Conservation (phyloP, 2,888 invertebrate species). For the Chorisops tibialis region DNA sequence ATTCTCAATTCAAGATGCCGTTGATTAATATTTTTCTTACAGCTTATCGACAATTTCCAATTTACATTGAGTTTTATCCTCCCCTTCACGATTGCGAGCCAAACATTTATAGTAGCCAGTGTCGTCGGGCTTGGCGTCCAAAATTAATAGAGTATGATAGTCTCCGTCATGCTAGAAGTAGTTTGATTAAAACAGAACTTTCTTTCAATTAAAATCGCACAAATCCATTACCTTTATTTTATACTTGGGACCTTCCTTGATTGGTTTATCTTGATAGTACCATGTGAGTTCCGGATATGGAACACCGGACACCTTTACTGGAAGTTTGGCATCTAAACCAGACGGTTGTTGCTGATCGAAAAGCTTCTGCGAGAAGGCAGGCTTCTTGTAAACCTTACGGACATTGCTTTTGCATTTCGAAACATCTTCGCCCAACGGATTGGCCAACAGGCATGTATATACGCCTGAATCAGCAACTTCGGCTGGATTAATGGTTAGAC, state of each 20-base stretch:
- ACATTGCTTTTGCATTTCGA: constrained; percentile 69
- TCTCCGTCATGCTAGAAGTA: constrained; percentile 67
- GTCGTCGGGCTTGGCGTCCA: constrained; percentile 65
- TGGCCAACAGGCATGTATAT: constrained; percentile 73
- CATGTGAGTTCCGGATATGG: constrained; percentile 83
- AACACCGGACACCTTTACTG: constrained; percentile 74
- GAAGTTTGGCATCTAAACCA: constrained; percentile 76
- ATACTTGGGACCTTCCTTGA: constrained; percentile 67
- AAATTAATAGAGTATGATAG: constrained; percentile 70
- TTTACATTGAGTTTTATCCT: constrained; percentile 69
- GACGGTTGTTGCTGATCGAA: constrained; percentile 63
- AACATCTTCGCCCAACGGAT: constrained; percentile 71
- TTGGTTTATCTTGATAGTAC: constrained; percentile 77
- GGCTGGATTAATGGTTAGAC: constrained; percentile 68
- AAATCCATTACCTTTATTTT: constrained; percentile 54
- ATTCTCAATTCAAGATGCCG: not conserved
- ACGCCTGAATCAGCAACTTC: constrained; percentile 70
- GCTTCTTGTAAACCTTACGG: constrained; percentile 76
- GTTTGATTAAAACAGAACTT: constrained; percentile 1
- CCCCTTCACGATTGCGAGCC: constrained; percentile 77
- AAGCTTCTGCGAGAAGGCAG: constrained; percentile 70
- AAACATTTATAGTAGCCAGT: constrained; percentile 73
- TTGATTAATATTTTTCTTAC: too few relatives aligned
- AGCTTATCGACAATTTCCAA: constrained; percentile 79
- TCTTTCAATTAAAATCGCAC: not conserved